A percentile compares a stretch with the other conserved stretches of the same genome.
These are phyloP conservation scores for Oligia strigilis DNA, from an alignment of 2,888 invertebrate genomes.

Conservation along the genomic window DNA sequence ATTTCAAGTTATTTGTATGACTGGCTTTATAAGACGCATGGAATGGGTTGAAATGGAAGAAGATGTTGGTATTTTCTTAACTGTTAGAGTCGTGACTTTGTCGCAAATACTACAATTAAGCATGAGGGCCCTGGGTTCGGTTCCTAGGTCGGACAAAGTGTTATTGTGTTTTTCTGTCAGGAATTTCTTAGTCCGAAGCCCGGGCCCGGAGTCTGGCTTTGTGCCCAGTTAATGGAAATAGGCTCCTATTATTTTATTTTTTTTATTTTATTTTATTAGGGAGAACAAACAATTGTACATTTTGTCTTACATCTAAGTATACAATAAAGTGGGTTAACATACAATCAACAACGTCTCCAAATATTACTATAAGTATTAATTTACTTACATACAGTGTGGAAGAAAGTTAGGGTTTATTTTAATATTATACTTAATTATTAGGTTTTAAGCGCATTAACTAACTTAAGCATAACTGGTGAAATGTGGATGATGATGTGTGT, in stretches of 20 bases:
- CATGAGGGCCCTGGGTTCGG: no score
- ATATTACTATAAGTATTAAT: no score
- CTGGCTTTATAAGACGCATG: slow-evolving; percentile 5
- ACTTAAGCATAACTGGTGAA: not conserved
- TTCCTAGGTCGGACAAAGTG: not conserved
- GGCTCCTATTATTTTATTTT: not conserved
- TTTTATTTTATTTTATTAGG: no score
- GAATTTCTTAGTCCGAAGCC: not conserved
- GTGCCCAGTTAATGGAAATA: not conserved
- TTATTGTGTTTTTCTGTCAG: not conserved
- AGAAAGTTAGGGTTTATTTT: no score
- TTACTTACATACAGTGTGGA: no score
- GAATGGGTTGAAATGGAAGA: not conserved
- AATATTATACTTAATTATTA: no score
- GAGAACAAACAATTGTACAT: no score
- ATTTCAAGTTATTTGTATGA: slow-evolving; percentile 29
- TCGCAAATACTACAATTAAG: not conserved
- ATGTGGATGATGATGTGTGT: not conserved
- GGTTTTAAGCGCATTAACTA: no score
- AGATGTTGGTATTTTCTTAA: slow-evolving; percentile 1
- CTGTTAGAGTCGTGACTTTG: not conserved
- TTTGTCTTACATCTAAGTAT: no score
- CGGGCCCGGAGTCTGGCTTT: not conserved
- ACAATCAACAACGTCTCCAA: no score
- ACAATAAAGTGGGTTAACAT: no score